phyloP scores from a whole-genome alignment of 92 coral and sea anemone genomes.

The Virgularia gustaviana region DNA sequence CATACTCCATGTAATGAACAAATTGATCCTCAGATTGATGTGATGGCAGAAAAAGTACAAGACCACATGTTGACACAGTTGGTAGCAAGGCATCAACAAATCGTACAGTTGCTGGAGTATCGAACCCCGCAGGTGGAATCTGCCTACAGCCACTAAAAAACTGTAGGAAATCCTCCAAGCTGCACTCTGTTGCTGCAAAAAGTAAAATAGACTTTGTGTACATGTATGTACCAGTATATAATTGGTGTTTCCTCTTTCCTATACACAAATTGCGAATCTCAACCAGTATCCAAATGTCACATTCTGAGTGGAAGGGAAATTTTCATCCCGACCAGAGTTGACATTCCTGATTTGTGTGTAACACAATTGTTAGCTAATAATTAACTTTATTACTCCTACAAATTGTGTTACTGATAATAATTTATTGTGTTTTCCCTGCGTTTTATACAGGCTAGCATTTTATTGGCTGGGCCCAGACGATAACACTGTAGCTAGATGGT shows the following conservation, averaged over 20 bases:
- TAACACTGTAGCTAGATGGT: too few species aligned
- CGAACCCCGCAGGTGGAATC: neutral
- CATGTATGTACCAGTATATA: neutral
- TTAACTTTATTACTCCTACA: too few species aligned
- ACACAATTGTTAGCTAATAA: too few species aligned
- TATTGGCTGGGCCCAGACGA: too few species aligned
- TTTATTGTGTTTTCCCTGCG: too few species aligned
- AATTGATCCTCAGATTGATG: neutral
- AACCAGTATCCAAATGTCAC: too few species aligned
- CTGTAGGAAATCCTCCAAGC: neutral
- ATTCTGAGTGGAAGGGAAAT: too few species aligned
- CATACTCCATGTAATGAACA: slow-evolving; percentile 7
- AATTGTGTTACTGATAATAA: too few species aligned
- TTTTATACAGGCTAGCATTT: too few species aligned
- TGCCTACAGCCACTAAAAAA: slow-evolving; percentile 7
- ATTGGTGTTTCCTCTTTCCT: neutral
- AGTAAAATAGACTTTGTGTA: neutral
- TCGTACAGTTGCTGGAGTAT: neutral
- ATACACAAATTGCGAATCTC: neutral
- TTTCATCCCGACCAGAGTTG: too few species aligned
- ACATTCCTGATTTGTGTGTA: too few species aligned
- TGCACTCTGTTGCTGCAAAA: neutral
- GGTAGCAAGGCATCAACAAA: neutral
- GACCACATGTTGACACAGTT: neutral
- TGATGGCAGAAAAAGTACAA: slow-evolving; percentile 3